These are phyloP conservation scores for Xerus rutilus DNA, from an alignment of 2,797 vertebrate species.

Conservation along the genomic window DNA sequence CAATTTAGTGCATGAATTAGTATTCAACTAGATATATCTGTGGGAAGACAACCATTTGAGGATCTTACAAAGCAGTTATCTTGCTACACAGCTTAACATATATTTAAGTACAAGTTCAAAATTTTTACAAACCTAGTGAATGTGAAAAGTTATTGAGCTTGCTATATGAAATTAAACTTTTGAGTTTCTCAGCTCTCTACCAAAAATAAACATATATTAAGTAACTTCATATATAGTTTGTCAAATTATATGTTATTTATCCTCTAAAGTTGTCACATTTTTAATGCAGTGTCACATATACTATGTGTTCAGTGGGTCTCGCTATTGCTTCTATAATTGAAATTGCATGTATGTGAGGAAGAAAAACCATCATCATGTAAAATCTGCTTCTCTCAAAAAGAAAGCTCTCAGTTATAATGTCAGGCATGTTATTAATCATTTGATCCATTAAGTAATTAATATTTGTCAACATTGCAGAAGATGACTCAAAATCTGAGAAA, in stretches of 20 bases:
- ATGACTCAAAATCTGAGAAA: background rate
- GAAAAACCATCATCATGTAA: background rate
- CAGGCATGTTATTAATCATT: background rate
- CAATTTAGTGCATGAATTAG: no score
- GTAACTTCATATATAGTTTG: background rate
- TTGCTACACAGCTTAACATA: background rate
- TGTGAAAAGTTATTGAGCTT: background rate
- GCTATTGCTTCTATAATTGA: background rate
- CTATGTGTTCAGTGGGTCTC: background rate
- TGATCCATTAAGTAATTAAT: background rate
- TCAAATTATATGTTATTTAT: constrained; percentile 56
- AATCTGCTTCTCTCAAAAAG: background rate
- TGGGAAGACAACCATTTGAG: no score
- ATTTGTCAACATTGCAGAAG: background rate
- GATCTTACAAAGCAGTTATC: no score
- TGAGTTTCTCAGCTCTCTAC: background rate
- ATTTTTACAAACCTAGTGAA: background rate
- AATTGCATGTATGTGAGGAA: constrained; percentile 42
- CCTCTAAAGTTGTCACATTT: constrained; percentile 51
- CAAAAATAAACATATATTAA: constrained; percentile 51
- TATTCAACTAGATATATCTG: no score
- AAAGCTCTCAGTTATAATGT: background rate
- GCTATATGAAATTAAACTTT: background rate
- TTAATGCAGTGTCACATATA: constrained; percentile 26
- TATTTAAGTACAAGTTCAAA: background rate